Base-by-base conservation (phyloP, 2,113 vertebrate species). In the Macrotis lagotis region DNA sequence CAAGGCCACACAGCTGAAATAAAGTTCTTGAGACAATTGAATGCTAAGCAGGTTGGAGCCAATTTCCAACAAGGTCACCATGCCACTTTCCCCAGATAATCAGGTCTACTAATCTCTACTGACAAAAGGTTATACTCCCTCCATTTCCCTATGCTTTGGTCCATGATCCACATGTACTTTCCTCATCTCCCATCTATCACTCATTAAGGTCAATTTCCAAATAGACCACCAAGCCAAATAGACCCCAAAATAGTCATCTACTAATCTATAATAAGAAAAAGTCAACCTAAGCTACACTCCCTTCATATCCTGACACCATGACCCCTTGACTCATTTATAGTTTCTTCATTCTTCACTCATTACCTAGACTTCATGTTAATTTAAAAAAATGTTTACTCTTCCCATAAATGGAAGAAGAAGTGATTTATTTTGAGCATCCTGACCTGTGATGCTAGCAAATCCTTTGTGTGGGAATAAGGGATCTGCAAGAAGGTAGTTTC, bases 401-500 rank as follows among this genome's bases (percentile, higher is more conserved):
- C 48, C 91, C 55, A 50, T 31, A 66, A 52, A 91, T 83, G 92
- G 90, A 94, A 88, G 93, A 11, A 0, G 47, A 90, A 51, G 50
- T 47, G 49, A 90, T 89, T 92, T 89, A 55, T 89, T 89, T 48
- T 51, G 83, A 52, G 31, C 89, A n/a, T 48, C 49, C 50, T 51
- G 2, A 11, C 66, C 52, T 88, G 44, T 91, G 90, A 89, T 89
- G 16, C 59, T 91, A 51, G 22, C 93, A 24, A 28, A 37, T 91
- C 53, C 88, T 51, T 83, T 49, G 3, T 25, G 37, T 91, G 2
- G 0, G 66, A 94, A 93, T 66, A 48, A 53, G 91, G 91, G 51
- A 91, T 47, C 6, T 74, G 47, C 91, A 92, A 88, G 94, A 91
- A 26, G 47, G 90, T 37, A 90, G 50, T 66, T 93, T 37, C 48